Percentiles rank a stretch among this genome's conserved stretches.
These are phyloP conservation scores for Procambarus virginalis DNA, from an alignment of 1,140 invertebrate genomes.

Conservation along the genomic window DNA sequence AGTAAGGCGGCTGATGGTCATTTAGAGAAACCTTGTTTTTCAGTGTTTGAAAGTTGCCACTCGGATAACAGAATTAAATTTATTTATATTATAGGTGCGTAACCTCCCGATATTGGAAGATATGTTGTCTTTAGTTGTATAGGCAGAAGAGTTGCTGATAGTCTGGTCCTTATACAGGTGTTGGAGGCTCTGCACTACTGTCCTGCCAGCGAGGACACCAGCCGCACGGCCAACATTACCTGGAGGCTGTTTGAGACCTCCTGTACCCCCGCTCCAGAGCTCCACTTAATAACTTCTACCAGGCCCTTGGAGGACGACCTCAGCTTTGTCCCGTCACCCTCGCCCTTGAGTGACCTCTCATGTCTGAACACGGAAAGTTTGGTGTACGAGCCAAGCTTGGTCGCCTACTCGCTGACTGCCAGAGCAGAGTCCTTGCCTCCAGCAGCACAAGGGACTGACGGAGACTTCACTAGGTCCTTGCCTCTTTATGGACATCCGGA, in stretches of 20 bases:
- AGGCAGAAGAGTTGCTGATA: not conserved
- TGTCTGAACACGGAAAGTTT: not conserved
- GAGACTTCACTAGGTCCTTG: too few relatives aligned
- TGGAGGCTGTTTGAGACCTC: constrained; percentile 39
- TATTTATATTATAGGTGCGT: too few relatives aligned
- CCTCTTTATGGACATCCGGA: not conserved
- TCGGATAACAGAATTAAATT: too few relatives aligned
- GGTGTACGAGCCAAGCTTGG: too few relatives aligned
- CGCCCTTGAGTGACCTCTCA: not conserved
- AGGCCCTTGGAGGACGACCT: constrained; percentile 16
- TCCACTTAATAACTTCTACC: constrained; percentile 46
- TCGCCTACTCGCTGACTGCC: too few relatives aligned
- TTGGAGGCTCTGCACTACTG: constrained; percentile 53
- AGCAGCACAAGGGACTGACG: too few relatives aligned
- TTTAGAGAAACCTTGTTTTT: too few relatives aligned
- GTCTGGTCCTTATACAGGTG: constrained; percentile 13
- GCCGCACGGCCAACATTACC: constrained; percentile 47
- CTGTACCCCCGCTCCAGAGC: constrained; percentile 15
- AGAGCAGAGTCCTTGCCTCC: not conserved
- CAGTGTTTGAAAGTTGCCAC: too few relatives aligned
- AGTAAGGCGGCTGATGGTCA: too few relatives aligned
- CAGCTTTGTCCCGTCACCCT: not conserved
- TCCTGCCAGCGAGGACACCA: constrained; percentile 39
- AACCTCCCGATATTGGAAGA: too few relatives aligned
- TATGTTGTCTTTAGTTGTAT: too few relatives aligned